Percentiles rank a stretch among this genome's conserved stretches.
These are phyloP conservation scores for Synergus umbraculus DNA, from an alignment of 2,888 invertebrate genomes.

Conservation along the genomic window DNA sequence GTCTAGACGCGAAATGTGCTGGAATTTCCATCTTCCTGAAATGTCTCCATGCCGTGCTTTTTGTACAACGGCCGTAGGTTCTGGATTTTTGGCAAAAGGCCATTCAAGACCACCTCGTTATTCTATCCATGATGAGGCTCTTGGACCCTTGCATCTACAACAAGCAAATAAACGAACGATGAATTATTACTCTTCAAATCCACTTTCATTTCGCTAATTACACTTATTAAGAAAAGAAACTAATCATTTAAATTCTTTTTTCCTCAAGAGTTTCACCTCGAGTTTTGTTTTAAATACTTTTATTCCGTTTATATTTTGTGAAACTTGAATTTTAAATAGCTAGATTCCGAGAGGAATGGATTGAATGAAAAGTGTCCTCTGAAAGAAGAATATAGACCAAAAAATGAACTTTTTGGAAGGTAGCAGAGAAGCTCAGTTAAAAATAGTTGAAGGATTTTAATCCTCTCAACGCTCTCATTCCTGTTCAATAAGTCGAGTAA, in stretches of 20 bases:
- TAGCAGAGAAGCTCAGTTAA: not conserved
- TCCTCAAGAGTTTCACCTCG: constrained; percentile 8
- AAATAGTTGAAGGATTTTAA: constrained; percentile 21
- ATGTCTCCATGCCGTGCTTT: constrained; percentile 61
- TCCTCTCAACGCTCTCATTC: constrained; percentile 9
- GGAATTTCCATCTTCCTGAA: constrained; percentile 51
- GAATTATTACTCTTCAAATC: constrained; percentile 39
- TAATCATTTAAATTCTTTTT: constrained; percentile 17
- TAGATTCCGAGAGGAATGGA: not conserved
- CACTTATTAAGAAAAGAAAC: constrained; percentile 8
- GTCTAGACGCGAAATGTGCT: constrained; percentile 40
- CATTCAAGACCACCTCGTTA: constrained; percentile 56
- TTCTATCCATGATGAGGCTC: constrained; percentile 60
- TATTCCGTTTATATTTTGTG: not conserved
- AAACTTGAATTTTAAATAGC: not conserved
- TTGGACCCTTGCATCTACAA: constrained; percentile 57
- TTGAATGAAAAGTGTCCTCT: not conserved
- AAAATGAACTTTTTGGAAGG: not conserved
- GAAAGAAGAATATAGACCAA: not conserved
- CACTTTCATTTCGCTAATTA: constrained; percentile 1
- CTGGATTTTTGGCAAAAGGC: constrained; percentile 48
- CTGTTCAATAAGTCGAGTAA: constrained; percentile 25
- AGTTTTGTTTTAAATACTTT: not conserved
- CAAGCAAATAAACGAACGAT: constrained; percentile 46
- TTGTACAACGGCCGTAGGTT: constrained; percentile 13